Percentiles rank a stretch among this genome's conserved stretches.
Conservation (phyloP, 2,888 invertebrate genomes). For the Clusia tigrina region DNA sequence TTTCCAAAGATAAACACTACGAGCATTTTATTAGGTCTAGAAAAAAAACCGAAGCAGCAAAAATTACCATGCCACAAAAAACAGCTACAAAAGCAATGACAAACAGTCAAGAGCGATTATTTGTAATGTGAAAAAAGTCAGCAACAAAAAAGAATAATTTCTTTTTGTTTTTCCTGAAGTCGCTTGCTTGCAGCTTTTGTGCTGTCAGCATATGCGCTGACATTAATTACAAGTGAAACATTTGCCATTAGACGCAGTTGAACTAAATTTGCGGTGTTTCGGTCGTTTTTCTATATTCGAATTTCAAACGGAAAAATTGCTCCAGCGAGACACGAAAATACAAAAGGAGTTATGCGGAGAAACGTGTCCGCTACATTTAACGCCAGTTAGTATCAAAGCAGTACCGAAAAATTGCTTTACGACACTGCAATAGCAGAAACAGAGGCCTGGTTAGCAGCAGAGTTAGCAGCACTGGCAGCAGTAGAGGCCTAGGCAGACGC, state of each 20-base stretch:
- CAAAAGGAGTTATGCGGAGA: too few species aligned
- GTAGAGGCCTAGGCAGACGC: too few species aligned
- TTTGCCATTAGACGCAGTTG: slow-evolving; percentile 1
- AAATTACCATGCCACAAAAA: not conserved
- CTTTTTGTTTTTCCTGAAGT: not conserved
- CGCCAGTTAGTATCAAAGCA: too few species aligned
- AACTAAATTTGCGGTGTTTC: not conserved
- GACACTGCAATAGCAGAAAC: too few species aligned
- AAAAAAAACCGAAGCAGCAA: too few species aligned
- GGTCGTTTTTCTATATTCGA: not conserved
- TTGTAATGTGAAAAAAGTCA: not conserved
- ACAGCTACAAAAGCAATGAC: not conserved
- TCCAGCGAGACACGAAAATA: not conserved
- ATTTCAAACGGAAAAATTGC: not conserved
- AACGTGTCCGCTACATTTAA: too few species aligned
- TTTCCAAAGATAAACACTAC: not conserved
- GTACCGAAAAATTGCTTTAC: too few species aligned
- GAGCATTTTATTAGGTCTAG: too few species aligned
- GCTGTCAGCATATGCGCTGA: slow-evolving; percentile 1
- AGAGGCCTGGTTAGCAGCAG: too few species aligned
- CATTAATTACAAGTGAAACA: slow-evolving; percentile 6
- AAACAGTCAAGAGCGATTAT: slow-evolving; percentile 4
- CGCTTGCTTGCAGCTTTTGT: not conserved
- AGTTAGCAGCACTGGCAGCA: too few species aligned
- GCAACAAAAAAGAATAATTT: not conserved